Percentiles rank a stretch among this genome's conserved stretches.
Conservation (phyloP, 2,113 vertebrate genomes). For the Jaculus jaculus region DNA sequence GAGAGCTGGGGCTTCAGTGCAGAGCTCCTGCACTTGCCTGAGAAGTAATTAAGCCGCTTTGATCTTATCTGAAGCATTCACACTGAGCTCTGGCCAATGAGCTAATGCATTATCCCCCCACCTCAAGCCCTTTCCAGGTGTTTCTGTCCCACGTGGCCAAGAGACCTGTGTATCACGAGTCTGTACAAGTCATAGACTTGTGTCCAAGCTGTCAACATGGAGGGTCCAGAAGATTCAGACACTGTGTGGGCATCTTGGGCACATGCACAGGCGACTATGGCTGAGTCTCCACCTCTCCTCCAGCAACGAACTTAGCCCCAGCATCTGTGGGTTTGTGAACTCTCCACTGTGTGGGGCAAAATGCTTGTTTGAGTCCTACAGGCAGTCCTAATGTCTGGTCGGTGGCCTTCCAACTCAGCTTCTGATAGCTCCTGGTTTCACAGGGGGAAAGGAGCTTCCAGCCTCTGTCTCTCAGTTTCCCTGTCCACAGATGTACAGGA, state of each 20-base stretch:
- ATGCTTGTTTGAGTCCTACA: background rate
- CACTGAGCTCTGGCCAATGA: background rate
- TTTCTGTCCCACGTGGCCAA: background rate
- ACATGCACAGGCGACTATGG: too few relatives aligned
- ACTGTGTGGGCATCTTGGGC: background rate
- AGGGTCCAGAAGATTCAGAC: background rate
- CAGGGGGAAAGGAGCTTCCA: background rate
- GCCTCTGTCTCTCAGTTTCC: conserved; percentile 3
- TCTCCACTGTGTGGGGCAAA: background rate
- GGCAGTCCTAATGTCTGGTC: background rate
- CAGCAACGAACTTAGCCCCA: background rate
- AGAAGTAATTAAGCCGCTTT: conserved; percentile 17
- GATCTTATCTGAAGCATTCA: background rate
- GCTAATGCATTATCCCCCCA: background rate
- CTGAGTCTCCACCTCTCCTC: background rate
- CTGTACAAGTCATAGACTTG: background rate
- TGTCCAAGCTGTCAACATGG: background rate
- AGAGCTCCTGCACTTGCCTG: background rate
- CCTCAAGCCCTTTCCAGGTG: background rate
- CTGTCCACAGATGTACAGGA: background rate
- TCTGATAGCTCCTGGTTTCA: background rate
- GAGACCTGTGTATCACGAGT: background rate
- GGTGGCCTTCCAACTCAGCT: background rate
- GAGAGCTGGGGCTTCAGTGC: background rate
- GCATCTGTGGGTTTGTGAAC: background rate